A percentile compares a stretch with the other conserved stretches of the same genome.
phyloP scores from a whole-genome alignment of 2,888 invertebrate species.

The Drosophila pseudotalamancana region DNA sequence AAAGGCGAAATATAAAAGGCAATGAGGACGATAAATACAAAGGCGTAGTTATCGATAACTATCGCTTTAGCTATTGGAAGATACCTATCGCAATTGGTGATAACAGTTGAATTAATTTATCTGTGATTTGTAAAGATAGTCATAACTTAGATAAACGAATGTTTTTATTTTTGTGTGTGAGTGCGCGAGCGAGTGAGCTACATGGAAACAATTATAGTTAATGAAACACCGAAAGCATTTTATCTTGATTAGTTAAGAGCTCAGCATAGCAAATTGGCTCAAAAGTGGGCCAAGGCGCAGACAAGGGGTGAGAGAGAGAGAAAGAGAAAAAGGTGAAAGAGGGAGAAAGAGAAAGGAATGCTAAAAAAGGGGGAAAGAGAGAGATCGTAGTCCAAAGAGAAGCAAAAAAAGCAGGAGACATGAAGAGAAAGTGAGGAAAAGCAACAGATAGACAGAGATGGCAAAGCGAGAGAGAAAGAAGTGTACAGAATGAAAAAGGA shows the following conservation, averaged over 20 bases:
- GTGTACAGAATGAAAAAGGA: too few species aligned
- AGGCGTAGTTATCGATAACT: constrained; percentile 14
- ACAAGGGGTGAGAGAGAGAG: background rate
- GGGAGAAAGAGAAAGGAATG: background rate
- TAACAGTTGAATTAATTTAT: constrained; percentile 22
- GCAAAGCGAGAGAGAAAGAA: too few species aligned
- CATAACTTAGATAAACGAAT: constrained; percentile 6
- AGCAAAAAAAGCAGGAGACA: too few species aligned
- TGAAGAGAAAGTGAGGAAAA: too few species aligned
- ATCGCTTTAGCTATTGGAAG: constrained; percentile 4
- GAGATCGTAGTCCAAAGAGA: background rate
- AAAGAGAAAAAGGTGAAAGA: too few species aligned
- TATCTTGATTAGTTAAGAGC: constrained; percentile 51
- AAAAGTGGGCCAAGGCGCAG: too few species aligned
- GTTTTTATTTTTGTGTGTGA: too few species aligned
- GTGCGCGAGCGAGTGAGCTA: background rate
- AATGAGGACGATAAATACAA: constrained; percentile 1
- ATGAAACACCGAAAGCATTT: constrained; percentile 66
- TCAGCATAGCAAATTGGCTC: constrained; percentile 1
- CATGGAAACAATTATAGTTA: constrained; percentile 19
- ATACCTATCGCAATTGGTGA: constrained; percentile 12
- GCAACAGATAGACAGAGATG: too few species aligned
- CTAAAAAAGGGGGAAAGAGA: background rate
- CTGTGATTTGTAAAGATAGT: constrained; percentile 30
- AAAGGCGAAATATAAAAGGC: constrained; percentile 3